Conservation (phyloP, 2,113 vertebrate species). For the Scophthalmus maximus region DNA sequence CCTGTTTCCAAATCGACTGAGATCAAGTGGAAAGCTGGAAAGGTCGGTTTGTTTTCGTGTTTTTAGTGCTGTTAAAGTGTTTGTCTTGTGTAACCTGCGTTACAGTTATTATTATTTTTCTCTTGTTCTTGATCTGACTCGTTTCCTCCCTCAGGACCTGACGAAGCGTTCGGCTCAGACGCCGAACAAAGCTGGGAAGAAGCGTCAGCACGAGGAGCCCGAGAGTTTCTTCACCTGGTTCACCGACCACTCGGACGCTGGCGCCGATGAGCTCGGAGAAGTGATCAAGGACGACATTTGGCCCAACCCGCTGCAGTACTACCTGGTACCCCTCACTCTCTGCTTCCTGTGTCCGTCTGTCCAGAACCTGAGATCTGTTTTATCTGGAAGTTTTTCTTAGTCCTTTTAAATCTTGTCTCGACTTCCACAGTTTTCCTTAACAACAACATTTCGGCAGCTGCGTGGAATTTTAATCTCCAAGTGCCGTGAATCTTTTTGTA, state of each 20-base stretch:
- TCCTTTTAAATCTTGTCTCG: no score
- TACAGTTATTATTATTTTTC: no score
- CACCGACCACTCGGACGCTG: constrained; percentile 95
- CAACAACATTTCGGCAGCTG: no score
- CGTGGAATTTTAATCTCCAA: no score
- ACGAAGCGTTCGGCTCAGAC: constrained; percentile 95
- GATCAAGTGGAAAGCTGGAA: constrained; percentile 99
- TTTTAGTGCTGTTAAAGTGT: neutral
- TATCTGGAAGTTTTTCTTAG: no score
- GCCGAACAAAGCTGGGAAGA: constrained; percentile 95
- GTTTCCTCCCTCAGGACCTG: constrained; percentile 85
- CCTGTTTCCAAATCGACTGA: constrained; percentile 98
- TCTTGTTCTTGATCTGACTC: neutral
- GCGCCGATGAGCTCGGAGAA: constrained; percentile 95
- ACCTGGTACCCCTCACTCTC: no score
- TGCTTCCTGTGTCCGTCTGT: no score
- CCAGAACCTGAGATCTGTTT: no score
- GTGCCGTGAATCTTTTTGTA: no score
- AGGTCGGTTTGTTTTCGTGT: constrained; percentile 75
- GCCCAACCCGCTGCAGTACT: constrained; percentile 98
- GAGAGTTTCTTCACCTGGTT: constrained; percentile 99
- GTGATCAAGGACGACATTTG: constrained; percentile 99
- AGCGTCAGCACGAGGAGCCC: constrained; percentile 97
- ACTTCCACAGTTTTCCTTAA: no score
- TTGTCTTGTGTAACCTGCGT: no score